Base-by-base conservation (phyloP, 1,140 invertebrate species). In the Diorhabda carinulata region DNA sequence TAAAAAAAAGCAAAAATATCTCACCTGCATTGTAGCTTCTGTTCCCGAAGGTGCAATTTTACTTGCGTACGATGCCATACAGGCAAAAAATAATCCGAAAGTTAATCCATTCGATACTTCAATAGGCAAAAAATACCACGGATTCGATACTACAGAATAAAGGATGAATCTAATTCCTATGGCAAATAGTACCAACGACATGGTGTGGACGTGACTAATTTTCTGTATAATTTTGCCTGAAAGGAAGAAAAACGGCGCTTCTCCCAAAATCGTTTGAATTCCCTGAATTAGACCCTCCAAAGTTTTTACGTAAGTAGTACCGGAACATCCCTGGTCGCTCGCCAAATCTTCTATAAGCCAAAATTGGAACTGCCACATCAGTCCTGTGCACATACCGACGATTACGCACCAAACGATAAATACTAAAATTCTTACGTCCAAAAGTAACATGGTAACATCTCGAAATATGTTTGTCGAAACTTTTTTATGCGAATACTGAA, bases 281-380 rank as follows among this genome's bases (percentile, higher is more conserved):
- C 88, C 88, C 76, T 91, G 89, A 3, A 89, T 88, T 0, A 89
- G 74, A 2, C 95, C 95, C 81, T 97, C 88, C 2, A 97, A 78
- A 0, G 94, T 91, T 82, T 95, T 94, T 5, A 92, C 67, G 5
- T 85, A 80, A 87, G 89, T 80, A 78, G 25, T 79, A 9, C 10
- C 10, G 43, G 40, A 10, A 6, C 65, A 67, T 69, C 82, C 79
- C 60, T 76, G 73, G n/a, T 69, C 71, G 43, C 74, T 77, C 0
- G 87, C 86, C 59, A 94, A 79, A 64, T 91, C 88, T 81, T 94
- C 92, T 5, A 92, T 83, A 73, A 92, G 87, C 88, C 90, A 92
- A 74, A 94, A 92, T 1, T 96, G 81, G 79, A 94, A 97, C 67
- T 94, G 89, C 92, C 95, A 96, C n/a, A 96, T 83, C 2, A 95